These are phyloP conservation scores for Ameiurus melas DNA, from an alignment of 2,113 vertebrate genomes.

Conservation along the genomic window DNA sequence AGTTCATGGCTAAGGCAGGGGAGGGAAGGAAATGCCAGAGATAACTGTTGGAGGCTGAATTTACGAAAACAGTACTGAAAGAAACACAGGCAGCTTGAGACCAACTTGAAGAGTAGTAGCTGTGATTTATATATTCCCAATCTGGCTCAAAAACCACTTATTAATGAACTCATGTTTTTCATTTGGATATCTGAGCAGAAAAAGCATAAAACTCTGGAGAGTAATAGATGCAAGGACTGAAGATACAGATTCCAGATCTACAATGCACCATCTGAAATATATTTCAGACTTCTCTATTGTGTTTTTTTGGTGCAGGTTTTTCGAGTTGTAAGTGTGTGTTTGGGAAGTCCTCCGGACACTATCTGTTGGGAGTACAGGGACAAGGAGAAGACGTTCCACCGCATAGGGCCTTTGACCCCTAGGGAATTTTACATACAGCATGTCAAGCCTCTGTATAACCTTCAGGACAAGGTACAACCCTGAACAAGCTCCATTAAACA, in stretches of 20 bases:
- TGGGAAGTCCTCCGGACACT: slow-evolving; percentile 90
- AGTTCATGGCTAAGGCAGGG: slow-evolving; percentile 29
- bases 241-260: not conserved
- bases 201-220: not conserved
- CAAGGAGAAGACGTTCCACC: slow-evolving; percentile 94
- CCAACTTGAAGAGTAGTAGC: no score
- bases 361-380: slow-evolving; percentile 97
- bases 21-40: slow-evolving; percentile 68
- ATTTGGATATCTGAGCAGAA: not conserved
- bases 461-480: slow-evolving; percentile 87
- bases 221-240: not conserved
- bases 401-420: slow-evolving; percentile 85
- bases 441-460: slow-evolving; percentile 91
- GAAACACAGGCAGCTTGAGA: not conserved
- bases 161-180: not conserved
- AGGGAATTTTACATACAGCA: slow-evolving; percentile 90
- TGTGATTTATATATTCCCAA: not conserved
- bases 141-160: not conserved
- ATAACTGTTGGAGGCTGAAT: slow-evolving; percentile 63
- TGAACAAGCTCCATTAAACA: not conserved
- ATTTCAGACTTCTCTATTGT: not conserved
- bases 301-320: slow-evolving; percentile 79
- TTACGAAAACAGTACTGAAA: slow-evolving; percentile 57
- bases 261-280: not conserved
- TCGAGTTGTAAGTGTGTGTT: slow-evolving; percentile 89